Evolutionary conservation across 92 coral and sea anemone species (phyloP).

Genomic region (Porites divaricata): DNA sequence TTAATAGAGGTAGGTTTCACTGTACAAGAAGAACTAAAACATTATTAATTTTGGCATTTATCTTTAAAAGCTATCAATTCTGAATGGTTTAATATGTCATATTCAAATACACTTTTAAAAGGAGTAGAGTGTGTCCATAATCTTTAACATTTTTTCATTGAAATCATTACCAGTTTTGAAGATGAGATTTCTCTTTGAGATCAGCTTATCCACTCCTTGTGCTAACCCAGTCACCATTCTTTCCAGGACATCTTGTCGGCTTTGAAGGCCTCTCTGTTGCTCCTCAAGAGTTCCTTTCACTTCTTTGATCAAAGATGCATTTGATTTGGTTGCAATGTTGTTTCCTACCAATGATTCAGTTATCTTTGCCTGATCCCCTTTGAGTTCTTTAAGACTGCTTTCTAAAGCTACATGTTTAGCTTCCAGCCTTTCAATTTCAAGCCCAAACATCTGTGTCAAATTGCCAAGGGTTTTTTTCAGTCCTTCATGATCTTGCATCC

Average conservation of each 20-base stretch:
- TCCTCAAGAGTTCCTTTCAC: not conserved
- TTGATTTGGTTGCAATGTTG: constrained; percentile 1
- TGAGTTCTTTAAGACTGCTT: not conserved
- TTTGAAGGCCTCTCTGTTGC: constrained; percentile 3
- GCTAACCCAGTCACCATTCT: constrained; percentile 1
- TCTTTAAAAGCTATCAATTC: no score
- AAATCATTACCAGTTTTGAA: not conserved
- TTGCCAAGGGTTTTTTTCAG: constrained; percentile 3
- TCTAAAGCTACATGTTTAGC: constrained; percentile 15
- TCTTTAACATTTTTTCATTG: no score
- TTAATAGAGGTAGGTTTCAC: no score
- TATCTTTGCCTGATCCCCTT: not conserved
- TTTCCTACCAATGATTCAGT: not conserved
- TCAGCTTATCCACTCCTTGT: constrained; percentile 1
- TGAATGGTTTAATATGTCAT: no score
- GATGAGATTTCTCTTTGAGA: constrained; percentile 3
- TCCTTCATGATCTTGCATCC: constrained; percentile 9
- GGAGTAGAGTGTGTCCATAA: no score
- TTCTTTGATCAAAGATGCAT: constrained; percentile 10
- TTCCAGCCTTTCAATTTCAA: constrained; percentile 6
- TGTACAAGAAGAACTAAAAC: no score
- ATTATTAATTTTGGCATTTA: no score
- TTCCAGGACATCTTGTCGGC: constrained; percentile 17
- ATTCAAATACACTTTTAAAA: no score
- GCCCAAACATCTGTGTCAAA: constrained; percentile 9